Conservation (phyloP, 2,113 vertebrate genomes). For the Petroica traversi region DNA sequence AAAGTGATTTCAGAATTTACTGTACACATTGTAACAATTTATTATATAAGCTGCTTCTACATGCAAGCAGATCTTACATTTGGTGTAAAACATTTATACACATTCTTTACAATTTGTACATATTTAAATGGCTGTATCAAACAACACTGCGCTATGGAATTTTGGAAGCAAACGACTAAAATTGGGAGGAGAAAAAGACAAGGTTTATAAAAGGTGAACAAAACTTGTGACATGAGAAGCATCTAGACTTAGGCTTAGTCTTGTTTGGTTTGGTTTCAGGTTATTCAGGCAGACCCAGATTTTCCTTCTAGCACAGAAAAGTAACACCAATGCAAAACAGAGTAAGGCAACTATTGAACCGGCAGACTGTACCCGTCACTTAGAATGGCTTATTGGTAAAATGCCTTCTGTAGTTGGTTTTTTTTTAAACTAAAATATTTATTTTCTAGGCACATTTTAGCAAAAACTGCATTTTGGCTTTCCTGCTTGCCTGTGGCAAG, state of each 20-base stretch:
- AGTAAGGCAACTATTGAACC: conserved; percentile 58
- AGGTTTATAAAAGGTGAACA: conserved; percentile 67
- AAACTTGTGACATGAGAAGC: conserved; percentile 55
- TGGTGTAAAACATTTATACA: conserved; percentile 84
- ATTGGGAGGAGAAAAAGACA: conserved; percentile 59
- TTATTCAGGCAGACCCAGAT: conserved; percentile 5
- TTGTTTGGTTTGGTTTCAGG: conserved; percentile 57
- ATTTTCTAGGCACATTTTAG: not conserved
- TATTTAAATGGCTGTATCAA: conserved; percentile 79
- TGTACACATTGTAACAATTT: conserved; percentile 78
- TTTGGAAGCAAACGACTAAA: conserved; percentile 68
- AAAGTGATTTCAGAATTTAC: conserved; percentile 75
- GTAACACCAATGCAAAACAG: not conserved
- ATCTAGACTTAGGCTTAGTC: conserved; percentile 17
- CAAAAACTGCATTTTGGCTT: not conserved
- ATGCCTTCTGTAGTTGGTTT: not conserved
- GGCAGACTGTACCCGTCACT: conserved; percentile 34
- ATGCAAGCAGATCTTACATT: conserved; percentile 74
- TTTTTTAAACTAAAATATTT: not conserved
- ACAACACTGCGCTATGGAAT: conserved; percentile 71
- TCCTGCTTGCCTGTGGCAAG: not conserved
- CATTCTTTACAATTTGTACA: conserved; percentile 85
- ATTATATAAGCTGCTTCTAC: conserved; percentile 77
- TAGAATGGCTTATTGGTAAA: conserved; percentile 43
- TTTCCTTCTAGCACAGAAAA: conserved; percentile 16